phyloP scores from a whole-genome alignment of 2,888 invertebrate genomes.

The Octodonta nipae region DNA sequence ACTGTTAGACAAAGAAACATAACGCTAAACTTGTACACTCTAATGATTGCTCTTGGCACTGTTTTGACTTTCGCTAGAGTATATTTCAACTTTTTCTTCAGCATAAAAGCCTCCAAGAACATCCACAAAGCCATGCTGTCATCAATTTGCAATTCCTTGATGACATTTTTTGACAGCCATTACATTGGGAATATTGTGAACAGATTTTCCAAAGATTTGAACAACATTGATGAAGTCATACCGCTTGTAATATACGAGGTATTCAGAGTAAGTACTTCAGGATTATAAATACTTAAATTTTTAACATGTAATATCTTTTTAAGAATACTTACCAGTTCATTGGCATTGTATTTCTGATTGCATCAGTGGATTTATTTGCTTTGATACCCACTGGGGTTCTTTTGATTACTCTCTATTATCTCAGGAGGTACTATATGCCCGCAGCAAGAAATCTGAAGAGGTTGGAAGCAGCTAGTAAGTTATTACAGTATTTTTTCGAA shows the following conservation, averaged over 20 bases:
- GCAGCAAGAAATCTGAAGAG: slow-evolving; percentile 64
- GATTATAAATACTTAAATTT: too few species aligned
- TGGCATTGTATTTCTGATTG: slow-evolving; percentile 45
- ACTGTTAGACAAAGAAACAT: slow-evolving; percentile 8
- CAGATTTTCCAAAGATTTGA: slow-evolving; percentile 59
- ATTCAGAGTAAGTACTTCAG: slow-evolving; percentile 19
- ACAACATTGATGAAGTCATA: slow-evolving; percentile 43
- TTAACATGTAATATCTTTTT: too few species aligned
- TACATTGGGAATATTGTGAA: slow-evolving; percentile 33
- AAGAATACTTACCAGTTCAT: slow-evolving; percentile 46
- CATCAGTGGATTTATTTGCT: slow-evolving; percentile 54
- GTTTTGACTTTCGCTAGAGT: slow-evolving; percentile 12
- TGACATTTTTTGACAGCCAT: slow-evolving; percentile 29
- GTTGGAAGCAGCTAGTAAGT: slow-evolving; percentile 56
- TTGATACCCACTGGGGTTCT: slow-evolving; percentile 53
- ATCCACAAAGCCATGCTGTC: slow-evolving; percentile 50
- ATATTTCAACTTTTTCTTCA: slow-evolving; percentile 17
- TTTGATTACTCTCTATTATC: slow-evolving; percentile 47
- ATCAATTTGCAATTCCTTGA: slow-evolving; percentile 40
- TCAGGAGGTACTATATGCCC: slow-evolving; percentile 55
- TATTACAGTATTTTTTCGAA: too few species aligned
- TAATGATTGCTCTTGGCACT: slow-evolving; percentile 10
- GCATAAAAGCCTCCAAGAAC: slow-evolving; percentile 20
- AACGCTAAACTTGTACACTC: slow-evolving; percentile 13
- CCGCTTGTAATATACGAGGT: slow-evolving; percentile 19